Conservation (phyloP, 1,140 invertebrate species). For the Drosophila tropicalis region DNA sequence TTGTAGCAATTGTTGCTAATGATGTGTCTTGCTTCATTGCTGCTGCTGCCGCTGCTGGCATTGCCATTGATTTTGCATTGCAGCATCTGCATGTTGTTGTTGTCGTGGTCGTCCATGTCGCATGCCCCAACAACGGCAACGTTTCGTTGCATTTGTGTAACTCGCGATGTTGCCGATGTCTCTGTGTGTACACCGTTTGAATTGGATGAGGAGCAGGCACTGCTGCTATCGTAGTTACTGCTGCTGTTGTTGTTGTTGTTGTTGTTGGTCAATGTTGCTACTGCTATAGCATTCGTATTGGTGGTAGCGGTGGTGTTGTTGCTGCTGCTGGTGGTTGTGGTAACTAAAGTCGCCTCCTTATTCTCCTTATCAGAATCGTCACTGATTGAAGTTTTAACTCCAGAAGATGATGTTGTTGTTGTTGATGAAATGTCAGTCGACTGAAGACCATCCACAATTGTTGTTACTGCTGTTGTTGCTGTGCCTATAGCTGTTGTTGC, state of each 20-base stretch:
- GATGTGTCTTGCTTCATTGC: slow-evolving; percentile 58
- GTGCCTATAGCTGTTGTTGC: slow-evolving; percentile 36
- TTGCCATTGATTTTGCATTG: slow-evolving; percentile 70
- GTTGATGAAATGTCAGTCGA: slow-evolving; percentile 70
- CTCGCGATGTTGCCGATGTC: slow-evolving; percentile 68
- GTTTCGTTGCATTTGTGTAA: slow-evolving; percentile 67
- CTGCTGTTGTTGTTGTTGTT: slow-evolving; percentile 32
- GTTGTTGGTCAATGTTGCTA: slow-evolving; percentile 32
- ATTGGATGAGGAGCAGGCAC: slow-evolving; percentile 70
- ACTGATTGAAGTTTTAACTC: slow-evolving; percentile 38
- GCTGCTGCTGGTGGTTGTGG: slow-evolving; percentile 41
- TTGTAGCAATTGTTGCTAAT: slow-evolving; percentile 75
- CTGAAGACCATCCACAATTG: slow-evolving; percentile 66
- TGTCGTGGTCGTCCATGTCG: slow-evolving; percentile 29
- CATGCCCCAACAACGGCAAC: slow-evolving; percentile 20
- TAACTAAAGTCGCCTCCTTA: slow-evolving; percentile 61
- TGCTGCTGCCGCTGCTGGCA: slow-evolving; percentile 43
- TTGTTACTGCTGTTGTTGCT: slow-evolving; percentile 35
- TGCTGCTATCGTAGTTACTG: slow-evolving; percentile 74
- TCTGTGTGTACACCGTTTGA: slow-evolving; percentile 72
- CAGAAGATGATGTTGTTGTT: slow-evolving; percentile 65
- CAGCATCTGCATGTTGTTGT: slow-evolving; percentile 55
- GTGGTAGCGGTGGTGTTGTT: not conserved
- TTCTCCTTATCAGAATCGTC: slow-evolving; percentile 83
- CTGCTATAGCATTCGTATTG: slow-evolving; percentile 10